A percentile compares a stretch with the other conserved stretches of the same genome.
Conservation (phyloP, 2,888 invertebrate genomes). For the Saturnia japonica region DNA sequence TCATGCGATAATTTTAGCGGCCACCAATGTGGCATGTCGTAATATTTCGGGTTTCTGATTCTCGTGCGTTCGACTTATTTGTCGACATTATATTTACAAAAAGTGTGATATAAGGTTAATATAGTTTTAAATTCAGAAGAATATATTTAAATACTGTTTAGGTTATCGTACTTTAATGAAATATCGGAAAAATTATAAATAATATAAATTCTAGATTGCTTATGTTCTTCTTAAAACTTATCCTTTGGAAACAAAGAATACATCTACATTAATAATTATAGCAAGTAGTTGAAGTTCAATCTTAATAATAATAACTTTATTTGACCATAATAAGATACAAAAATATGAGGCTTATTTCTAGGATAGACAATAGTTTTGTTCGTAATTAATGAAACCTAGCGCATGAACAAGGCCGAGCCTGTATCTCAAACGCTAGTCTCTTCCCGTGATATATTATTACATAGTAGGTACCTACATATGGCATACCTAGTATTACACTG, state of each 20-base stretch:
- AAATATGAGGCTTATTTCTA: no score
- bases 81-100: not conserved
- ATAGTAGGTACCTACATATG: no score
- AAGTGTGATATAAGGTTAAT: not conserved
- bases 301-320: no score
- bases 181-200: not conserved
- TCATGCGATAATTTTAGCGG: constrained; percentile 20
- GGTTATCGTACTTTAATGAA: not conserved
- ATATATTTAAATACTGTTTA: not conserved
- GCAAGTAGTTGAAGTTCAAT: no score
- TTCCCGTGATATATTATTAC: no score
- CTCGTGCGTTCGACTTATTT: not conserved
- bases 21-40: not conserved
- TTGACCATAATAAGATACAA: no score
- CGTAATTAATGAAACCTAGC: no score
- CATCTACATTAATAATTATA: not conserved
- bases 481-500: no score
- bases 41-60: not conserved
- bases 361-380: no score
- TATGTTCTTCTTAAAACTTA: not conserved
- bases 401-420: no score
- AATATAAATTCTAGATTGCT: no score
- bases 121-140: not conserved
- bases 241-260: not conserved
- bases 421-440: no score